Conservation (phyloP, 2,113 vertebrate genomes). For the Euleptes europaea region DNA sequence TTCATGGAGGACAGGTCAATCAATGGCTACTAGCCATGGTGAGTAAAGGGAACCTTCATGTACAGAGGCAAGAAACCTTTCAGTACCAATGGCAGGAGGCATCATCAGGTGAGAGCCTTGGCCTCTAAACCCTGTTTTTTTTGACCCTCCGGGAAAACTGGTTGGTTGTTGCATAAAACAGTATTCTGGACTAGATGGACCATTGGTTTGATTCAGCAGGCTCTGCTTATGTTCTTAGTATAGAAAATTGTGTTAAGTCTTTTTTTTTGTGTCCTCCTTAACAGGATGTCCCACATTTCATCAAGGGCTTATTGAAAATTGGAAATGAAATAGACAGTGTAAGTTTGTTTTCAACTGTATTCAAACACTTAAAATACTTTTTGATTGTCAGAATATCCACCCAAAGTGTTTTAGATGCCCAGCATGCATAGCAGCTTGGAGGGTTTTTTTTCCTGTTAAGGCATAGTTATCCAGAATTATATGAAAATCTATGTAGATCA, state of each 20-base stretch:
- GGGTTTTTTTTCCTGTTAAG: not conserved
- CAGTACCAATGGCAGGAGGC: too few relatives aligned
- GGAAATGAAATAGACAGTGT: slow-evolving; percentile 72
- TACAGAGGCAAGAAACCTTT: too few relatives aligned
- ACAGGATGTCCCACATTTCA: slow-evolving; percentile 67
- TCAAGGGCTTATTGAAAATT: slow-evolving; percentile 71
- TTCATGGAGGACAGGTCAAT: too few relatives aligned
- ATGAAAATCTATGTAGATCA: not conserved
- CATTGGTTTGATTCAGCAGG: not conserved
- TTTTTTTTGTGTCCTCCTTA: slow-evolving; percentile 18
- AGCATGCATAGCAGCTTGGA: not conserved
- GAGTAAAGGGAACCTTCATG: too few relatives aligned
- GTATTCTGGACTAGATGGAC: too few relatives aligned
- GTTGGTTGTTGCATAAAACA: too few relatives aligned
- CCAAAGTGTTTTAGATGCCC: too few relatives aligned
- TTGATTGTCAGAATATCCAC: not conserved
- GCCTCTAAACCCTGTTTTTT: too few relatives aligned
- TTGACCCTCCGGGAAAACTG: too few relatives aligned
- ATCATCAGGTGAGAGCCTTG: too few relatives aligned
- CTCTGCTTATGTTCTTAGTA: too few relatives aligned
- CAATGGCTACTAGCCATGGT: too few relatives aligned
- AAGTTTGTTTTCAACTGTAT: slow-evolving; percentile 42
- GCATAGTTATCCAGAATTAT: not conserved
- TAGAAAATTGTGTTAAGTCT: not conserved
- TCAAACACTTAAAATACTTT: not conserved